Evolutionary conservation across 2,888 invertebrate species (phyloP), one percentile per base, ranked within the genome.

Genomic region (Tubiluchus corallicola): DNA sequence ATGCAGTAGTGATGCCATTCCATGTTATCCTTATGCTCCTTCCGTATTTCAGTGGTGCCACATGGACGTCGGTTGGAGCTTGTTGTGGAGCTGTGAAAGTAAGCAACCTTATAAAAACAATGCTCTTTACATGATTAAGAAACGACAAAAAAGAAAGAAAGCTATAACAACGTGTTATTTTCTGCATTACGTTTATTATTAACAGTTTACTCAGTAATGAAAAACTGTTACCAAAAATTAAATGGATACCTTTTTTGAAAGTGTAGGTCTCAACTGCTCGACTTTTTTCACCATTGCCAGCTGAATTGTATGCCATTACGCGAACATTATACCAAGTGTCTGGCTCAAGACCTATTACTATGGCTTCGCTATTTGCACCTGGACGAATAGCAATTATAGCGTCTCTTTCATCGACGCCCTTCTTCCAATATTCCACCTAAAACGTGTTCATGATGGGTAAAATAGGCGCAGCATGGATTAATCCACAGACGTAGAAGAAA

Each of bases 261-360:
- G 67, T 67, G 41, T 57, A 55, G 42, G 61, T 76, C 50, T 81
- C 66, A 60, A 74, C 84, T 38, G 82, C 72, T 69, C 90, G 88
- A 67, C 88, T 88, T 62, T 92, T 90, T 0, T 88, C 85, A 2
- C 92, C 92, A 64, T 88, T 88, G 2, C 94, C 94, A 2, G 92
- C 94, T 0, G 82, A 76, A 68, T 94, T 94, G 58, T 84, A 92
- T 0, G 85, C 90, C 85, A 92, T 90, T 2, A 84, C 81, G 70
- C 87, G 84, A 1, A 94, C 85, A 56, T 72, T 79, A 66, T 96
- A 96, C 60, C 87, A 82, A 0, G 82, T 87, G 61, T 92, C 81
- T 0, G 90, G 85, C 55, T 82, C 77, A 41, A 96, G 68, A 52
- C 92, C 94, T 9, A 94, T 88, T 57, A 96, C 82, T 2, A 88